Conservation (phyloP, 2,797 vertebrate genomes). For the Vespertilio murinus region DNA sequence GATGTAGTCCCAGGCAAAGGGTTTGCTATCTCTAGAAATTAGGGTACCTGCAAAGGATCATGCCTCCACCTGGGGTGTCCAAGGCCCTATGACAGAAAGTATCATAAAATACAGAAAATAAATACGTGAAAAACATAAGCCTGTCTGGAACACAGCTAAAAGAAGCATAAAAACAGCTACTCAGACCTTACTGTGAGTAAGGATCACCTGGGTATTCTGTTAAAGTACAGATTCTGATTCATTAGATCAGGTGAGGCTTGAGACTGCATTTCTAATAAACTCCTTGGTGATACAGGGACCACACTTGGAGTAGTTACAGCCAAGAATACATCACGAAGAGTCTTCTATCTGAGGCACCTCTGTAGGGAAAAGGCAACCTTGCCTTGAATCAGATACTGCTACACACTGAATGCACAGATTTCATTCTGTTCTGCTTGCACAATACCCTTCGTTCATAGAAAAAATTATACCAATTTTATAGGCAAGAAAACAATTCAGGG, state of each 20-base stretch:
- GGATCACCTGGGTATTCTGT: not conserved
- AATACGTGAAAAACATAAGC: not conserved
- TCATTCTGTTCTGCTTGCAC: not conserved
- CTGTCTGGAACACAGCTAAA: not conserved
- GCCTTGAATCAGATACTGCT: not conserved
- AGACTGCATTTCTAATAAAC: not conserved
- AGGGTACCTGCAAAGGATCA: not conserved
- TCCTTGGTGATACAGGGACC: not conserved
- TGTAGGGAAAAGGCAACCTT: not conserved
- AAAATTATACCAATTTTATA: not conserved
- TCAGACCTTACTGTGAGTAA: not conserved
- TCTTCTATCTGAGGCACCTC: not conserved
- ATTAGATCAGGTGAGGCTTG: not conserved
- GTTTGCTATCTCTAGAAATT: not conserved
- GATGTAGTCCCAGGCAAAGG: not conserved
- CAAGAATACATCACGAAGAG: not conserved
- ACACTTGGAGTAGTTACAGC: not conserved
- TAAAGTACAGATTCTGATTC: not conserved
- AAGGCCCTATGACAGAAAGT: not conserved
- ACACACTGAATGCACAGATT: not conserved
- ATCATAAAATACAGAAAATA: not conserved
- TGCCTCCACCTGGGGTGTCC: not conserved
- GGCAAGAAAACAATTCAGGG: not conserved
- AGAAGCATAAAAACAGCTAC: not conserved
- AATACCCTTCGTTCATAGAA: not conserved